Percentiles rank a stretch among this genome's conserved stretches.
Conservation (phyloP, 2,797 vertebrate genomes). For the Diceros bicornis region DNA sequence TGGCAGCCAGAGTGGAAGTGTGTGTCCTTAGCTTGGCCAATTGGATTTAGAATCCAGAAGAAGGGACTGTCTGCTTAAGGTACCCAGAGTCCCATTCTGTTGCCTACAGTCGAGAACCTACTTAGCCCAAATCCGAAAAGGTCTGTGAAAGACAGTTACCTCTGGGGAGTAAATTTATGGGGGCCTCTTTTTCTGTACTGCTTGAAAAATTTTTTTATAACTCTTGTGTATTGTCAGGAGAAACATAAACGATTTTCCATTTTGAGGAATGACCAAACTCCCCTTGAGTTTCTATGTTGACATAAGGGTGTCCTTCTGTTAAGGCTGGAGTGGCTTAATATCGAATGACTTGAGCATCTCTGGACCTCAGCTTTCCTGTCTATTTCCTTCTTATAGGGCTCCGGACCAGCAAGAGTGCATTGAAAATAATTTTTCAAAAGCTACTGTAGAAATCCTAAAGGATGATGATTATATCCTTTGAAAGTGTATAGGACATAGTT, state of each 20-base stretch:
- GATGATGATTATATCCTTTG: not conserved
- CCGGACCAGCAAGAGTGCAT: not conserved
- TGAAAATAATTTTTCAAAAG: slow-evolving; percentile 18
- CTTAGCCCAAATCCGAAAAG: not conserved
- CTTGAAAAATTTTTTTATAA: not conserved
- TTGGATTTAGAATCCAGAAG: slow-evolving; percentile 5
- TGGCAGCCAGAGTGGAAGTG: not conserved
- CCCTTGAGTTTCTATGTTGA: not conserved
- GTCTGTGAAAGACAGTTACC: not conserved
- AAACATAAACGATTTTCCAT: slow-evolving; percentile 25
- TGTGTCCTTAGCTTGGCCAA: not conserved
- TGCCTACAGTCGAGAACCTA: not conserved
- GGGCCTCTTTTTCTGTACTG: not conserved
- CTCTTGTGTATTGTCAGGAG: slow-evolving; percentile 8
- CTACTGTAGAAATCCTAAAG: not conserved
- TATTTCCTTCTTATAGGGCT: not conserved
- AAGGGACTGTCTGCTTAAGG: not conserved
- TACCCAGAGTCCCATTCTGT: not conserved
- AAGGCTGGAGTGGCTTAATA: not conserved
- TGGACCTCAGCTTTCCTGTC: not conserved
- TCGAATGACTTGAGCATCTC: not conserved
- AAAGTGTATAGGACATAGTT: not conserved
- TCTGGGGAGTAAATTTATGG: not conserved
- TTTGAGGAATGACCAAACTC: not conserved
- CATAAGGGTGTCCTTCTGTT: not conserved